Percentiles rank a stretch among this genome's conserved stretches.
These are phyloP conservation scores for Drosophila setosimentum DNA, from an alignment of 2,888 invertebrate genomes.

Conservation along the genomic window DNA sequence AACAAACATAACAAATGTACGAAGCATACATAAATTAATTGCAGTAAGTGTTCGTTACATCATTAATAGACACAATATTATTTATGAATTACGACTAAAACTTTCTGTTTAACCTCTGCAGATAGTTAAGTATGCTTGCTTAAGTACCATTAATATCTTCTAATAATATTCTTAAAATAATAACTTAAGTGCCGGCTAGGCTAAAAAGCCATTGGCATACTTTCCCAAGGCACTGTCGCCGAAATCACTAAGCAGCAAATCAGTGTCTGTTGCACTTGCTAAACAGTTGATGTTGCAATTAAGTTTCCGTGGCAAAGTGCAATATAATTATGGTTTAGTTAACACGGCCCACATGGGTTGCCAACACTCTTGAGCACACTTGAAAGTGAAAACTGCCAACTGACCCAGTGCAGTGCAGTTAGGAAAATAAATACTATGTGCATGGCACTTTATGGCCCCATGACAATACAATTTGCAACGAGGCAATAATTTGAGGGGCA, in stretches of 20 bases:
- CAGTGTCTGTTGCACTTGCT: slow-evolving; percentile 46
- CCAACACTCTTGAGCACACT: slow-evolving; percentile 36
- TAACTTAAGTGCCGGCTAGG: background rate
- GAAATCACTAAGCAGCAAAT: slow-evolving; percentile 7
- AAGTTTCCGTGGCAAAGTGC: slow-evolving; percentile 62
- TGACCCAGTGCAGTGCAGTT: slow-evolving; percentile 49
- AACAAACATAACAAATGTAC: background rate
- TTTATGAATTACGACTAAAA: no score
- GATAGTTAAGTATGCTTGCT: background rate
- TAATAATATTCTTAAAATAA: background rate
- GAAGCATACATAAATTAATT: background rate
- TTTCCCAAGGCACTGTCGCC: slow-evolving; percentile 61
- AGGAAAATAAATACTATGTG: slow-evolving; percentile 39
- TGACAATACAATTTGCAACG: slow-evolving; percentile 62
- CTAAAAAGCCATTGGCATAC: slow-evolving; percentile 57
- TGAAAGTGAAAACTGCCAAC: slow-evolving; percentile 69
- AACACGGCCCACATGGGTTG: slow-evolving; percentile 46
- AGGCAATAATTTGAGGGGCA: slow-evolving; percentile 29
- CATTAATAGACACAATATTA: background rate
- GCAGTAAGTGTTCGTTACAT: background rate
- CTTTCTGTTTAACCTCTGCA: background rate
- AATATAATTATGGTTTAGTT: slow-evolving; percentile 69
- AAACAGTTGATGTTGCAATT: slow-evolving; percentile 59
- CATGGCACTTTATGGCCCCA: slow-evolving; percentile 23
- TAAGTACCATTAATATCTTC: background rate